Conservation (phyloP, 2,797 vertebrate genomes). For the Pyrocephalus nanus region DNA sequence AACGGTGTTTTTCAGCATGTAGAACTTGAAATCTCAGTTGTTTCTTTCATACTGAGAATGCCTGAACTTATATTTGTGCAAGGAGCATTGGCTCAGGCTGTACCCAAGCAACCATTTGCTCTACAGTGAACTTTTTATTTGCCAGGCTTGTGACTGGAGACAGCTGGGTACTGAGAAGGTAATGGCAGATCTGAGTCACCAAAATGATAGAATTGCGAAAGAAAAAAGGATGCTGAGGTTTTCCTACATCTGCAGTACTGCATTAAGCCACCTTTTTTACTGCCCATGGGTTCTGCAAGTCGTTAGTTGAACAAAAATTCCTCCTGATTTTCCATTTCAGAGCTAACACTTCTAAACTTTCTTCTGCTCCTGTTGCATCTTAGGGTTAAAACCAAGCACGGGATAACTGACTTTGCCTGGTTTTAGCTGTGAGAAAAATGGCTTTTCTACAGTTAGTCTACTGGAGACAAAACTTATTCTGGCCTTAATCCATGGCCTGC, state of each 20-base stretch:
- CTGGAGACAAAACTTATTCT: background rate
- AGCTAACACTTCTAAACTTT: background rate
- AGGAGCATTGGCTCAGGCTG: background rate
- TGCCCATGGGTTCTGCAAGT: background rate
- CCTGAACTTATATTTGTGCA: background rate
- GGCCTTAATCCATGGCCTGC: background rate
- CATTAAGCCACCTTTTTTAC: background rate
- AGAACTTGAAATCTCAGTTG: background rate
- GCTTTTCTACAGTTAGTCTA: background rate
- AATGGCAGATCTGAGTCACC: constrained; percentile 36
- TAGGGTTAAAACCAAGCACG: background rate
- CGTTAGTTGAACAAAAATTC: background rate
- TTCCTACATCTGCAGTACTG: background rate
- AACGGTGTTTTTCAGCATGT: background rate
- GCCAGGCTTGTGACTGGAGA: constrained; percentile 9
- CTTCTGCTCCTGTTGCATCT: background rate
- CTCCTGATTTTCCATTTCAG: background rate
- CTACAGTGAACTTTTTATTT: constrained; percentile 19
- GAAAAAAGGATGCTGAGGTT: background rate
- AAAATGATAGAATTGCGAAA: background rate
- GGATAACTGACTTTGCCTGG: background rate
- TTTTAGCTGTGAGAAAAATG: background rate
- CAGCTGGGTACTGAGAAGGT: constrained; percentile 18
- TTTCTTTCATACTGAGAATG: background rate
- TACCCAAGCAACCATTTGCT: constrained; percentile 30